Percentiles rank a stretch among this genome's conserved stretches.
Evolutionary conservation across 1,140 invertebrate genomes (phyloP).

Genomic region (Pseudobourletiella spinata): DNA sequence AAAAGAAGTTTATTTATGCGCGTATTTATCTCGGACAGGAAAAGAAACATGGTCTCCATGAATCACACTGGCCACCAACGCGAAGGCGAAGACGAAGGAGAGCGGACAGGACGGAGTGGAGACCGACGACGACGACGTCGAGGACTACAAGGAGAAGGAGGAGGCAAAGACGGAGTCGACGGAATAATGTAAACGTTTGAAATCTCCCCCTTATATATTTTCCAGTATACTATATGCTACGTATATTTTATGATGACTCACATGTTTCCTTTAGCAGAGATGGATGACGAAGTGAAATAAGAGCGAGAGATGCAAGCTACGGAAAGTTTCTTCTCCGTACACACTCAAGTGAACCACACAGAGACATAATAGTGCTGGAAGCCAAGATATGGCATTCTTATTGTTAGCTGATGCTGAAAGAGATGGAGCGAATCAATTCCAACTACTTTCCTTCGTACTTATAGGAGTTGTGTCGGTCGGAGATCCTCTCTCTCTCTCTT

Average conservation of each 20-base stretch:
- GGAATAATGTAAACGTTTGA: slow-evolving; percentile 6
- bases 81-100: not conserved
- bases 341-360: no score
- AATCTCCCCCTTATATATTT: not conserved
- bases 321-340: not conserved
- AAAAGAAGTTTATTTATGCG: slow-evolving; percentile 30
- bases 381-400: no score
- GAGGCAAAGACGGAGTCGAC: no score
- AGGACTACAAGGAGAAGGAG: no score
- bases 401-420: no score
- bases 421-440: no score
- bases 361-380: no score
- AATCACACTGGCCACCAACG: slow-evolving; percentile 24
- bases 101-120: not conserved
- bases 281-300: slow-evolving; percentile 1
- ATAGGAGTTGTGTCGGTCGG: not conserved
- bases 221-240: not conserved
- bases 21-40: slow-evolving; percentile 31
- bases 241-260: no score
- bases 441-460: not conserved
- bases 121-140: not conserved
- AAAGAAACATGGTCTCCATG: slow-evolving; percentile 24
- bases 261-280: not conserved
- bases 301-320: not conserved
- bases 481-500: not conserved